Conservation (phyloP, 2,113 vertebrate species). For the Mobula birostris region DNA sequence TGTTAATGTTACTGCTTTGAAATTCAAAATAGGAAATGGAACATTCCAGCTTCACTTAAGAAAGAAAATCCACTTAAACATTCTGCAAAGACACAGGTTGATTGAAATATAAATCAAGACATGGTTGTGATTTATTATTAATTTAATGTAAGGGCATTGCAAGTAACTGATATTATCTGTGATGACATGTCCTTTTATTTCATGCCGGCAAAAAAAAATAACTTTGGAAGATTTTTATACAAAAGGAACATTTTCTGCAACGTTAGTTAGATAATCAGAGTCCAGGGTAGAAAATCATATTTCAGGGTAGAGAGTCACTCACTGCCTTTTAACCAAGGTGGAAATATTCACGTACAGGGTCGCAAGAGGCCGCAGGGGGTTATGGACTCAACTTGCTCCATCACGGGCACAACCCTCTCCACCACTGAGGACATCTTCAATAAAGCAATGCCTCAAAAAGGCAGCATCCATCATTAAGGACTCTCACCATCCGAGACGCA, state of each 20-base stretch:
- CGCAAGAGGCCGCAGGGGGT: no score
- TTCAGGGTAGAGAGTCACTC: no score
- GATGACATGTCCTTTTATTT: neutral
- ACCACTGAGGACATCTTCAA: no score
- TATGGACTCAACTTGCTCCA: no score
- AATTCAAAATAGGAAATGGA: neutral
- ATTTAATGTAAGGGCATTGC: neutral
- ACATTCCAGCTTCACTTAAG: neutral
- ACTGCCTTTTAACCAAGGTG: no score
- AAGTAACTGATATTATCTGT: neutral
- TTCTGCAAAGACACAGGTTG: neutral
- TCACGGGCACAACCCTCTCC: no score
- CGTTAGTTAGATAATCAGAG: no score
- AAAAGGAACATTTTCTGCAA: neutral
- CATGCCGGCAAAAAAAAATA: neutral
- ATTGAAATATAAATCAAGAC: neutral
- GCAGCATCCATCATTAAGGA: no score
- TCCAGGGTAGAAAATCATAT: no score
- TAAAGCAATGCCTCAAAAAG: no score
- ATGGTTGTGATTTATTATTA: conserved; percentile 14
- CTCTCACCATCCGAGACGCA: no score
- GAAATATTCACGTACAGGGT: no score
- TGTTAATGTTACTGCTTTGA: neutral
- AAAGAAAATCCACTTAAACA: conserved; percentile 14
- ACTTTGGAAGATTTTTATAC: neutral